A percentile compares a stretch with the other conserved stretches of the same genome.
Evolutionary conservation across 35 echinoderm and acorn worm species (phyloP).

Genomic region (Ophioderma brevispina): DNA sequence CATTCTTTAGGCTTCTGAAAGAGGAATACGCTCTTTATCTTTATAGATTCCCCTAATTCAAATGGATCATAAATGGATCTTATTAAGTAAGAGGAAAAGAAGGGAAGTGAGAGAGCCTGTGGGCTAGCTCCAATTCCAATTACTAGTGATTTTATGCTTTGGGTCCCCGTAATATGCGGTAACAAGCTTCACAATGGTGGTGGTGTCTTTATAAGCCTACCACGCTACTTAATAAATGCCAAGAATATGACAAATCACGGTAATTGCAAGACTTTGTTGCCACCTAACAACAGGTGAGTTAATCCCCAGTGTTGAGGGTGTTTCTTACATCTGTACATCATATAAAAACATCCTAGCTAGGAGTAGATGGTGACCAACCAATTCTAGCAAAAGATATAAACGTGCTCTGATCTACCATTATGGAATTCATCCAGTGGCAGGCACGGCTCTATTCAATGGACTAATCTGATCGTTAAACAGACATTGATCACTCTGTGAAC

Average conservation of each 20-base stretch:
- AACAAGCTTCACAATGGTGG: background rate
- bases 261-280: background rate
- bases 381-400: background rate
- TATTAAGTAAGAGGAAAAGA: background rate
- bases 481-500: background rate
- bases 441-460: background rate
- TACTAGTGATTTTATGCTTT: background rate
- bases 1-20: background rate
- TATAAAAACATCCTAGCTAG: background rate
- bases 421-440: background rate
- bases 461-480: background rate
- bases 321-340: background rate
- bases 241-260: background rate
- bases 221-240: background rate
- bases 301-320: background rate
- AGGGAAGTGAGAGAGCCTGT: background rate
- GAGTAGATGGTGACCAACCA: background rate
- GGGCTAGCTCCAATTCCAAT: background rate
- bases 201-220: background rate
- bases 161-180: background rate
- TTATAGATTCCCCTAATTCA: background rate
- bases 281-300: background rate
- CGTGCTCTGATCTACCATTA: background rate
- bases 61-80: background rate
- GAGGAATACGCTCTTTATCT: background rate